A percentile compares a stretch with the other conserved stretches of the same genome.
These are phyloP conservation scores for Anneissia japonica DNA, from an alignment of 35 echinoderm and acorn worm species.

Conservation along the genomic window DNA sequence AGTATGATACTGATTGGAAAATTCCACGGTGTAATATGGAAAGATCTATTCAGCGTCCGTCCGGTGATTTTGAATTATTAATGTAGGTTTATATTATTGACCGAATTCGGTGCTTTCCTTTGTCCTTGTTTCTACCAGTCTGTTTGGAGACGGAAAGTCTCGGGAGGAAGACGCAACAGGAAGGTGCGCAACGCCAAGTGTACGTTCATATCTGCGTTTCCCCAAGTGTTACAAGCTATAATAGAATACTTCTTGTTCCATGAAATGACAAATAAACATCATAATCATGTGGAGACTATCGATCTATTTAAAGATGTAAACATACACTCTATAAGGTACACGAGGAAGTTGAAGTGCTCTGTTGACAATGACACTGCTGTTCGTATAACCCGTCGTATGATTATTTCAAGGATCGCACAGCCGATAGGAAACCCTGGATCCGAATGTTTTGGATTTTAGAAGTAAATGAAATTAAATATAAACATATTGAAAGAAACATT, in stretches of 20 bases:
- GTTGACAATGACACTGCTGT: background rate
- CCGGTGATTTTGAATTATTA: too few relatives aligned
- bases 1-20: too few relatives aligned
- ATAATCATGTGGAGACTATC: background rate
- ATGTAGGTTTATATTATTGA: too few relatives aligned
- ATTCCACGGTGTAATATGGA: too few relatives aligned
- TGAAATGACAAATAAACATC: background rate
- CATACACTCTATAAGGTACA: background rate
- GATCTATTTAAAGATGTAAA: background rate
- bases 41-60: too few relatives aligned
- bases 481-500: too few relatives aligned
- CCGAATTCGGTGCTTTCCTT: background rate
- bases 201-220: background rate
- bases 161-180: background rate
- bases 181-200: background rate
- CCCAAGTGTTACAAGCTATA: background rate
- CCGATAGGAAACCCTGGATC: background rate
- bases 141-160: background rate
- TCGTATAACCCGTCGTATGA: background rate
- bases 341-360: background rate
- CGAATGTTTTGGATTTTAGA: too few relatives aligned
- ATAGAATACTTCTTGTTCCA: background rate
- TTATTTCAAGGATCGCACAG: background rate
- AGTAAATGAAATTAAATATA: too few relatives aligned
- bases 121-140: background rate